Conservation (phyloP, 2,888 invertebrate species). For the Tipula vernalis region DNA sequence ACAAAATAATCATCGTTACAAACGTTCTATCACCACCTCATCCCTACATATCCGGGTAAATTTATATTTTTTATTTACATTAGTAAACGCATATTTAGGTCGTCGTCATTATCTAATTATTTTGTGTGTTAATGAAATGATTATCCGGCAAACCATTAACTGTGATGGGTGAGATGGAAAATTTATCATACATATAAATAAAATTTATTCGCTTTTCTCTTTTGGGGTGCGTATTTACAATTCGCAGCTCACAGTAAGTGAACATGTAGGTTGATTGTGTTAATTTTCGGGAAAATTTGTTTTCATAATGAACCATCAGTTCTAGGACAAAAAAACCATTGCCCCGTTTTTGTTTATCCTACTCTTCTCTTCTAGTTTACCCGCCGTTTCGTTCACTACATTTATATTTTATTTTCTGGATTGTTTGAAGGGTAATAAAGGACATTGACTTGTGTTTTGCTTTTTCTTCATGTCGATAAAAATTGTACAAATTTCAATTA, state of each 20-base stretch:
- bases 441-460: not conserved
- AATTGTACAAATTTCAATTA: not conserved
- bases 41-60: too few relatives aligned
- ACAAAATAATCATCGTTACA: too few relatives aligned
- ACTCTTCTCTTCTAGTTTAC: not conserved
- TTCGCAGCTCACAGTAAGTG: not conserved
- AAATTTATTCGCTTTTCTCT: not conserved
- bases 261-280: not conserved
- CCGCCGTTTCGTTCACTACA: not conserved
- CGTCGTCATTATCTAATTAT: not conserved
- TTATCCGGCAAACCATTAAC: not conserved
- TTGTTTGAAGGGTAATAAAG: not conserved
- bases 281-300: not conserved
- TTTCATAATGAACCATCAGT: not conserved
- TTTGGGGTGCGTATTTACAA: not conserved
- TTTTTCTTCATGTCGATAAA: not conserved
- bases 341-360: not conserved
- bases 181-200: not conserved
- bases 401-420: not conserved
- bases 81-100: too few relatives aligned
- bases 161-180: not conserved
- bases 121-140: not conserved
- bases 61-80: too few relatives aligned
- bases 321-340: not conserved
- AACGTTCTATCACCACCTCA: too few relatives aligned